Percentiles rank a stretch among this genome's conserved stretches.
Evolutionary conservation across 1,140 invertebrate species (phyloP).

Genomic region (Tetramorium alpestre): DNA sequence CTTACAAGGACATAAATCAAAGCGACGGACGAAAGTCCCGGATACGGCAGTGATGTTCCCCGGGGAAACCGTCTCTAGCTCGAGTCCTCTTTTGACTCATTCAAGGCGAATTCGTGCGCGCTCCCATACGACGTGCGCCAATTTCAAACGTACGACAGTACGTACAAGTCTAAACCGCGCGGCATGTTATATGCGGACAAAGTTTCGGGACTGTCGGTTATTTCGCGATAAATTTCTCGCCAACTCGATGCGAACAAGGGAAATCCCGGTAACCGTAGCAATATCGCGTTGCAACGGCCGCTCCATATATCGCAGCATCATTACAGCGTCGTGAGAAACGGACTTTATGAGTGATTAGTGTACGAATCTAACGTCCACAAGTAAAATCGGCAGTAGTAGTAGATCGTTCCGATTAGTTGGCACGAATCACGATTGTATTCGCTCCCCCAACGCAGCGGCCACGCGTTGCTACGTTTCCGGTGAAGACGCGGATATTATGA

Average conservation of each 20-base stretch:
- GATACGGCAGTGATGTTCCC: constrained; percentile 80
- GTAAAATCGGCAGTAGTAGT: not conserved
- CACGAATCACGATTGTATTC: constrained; percentile 54
- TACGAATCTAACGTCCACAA: not conserved
- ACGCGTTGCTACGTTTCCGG: constrained; percentile 56
- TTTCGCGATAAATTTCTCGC: constrained; percentile 20
- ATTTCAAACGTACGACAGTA: constrained; percentile 38
- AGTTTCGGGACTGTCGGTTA: constrained; percentile 17
- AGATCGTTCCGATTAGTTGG: constrained; percentile 60
- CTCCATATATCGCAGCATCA: not conserved
- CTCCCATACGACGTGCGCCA: constrained; percentile 13
- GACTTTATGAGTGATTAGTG: not conserved
- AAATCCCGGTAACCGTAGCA: not conserved
- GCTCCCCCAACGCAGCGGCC: constrained; percentile 20
- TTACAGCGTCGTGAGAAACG: not conserved
- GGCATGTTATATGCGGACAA: not conserved
- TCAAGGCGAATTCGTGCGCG: constrained; percentile 51
- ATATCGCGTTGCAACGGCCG: not conserved
- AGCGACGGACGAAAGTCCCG: constrained; percentile 82
- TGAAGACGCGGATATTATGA: constrained; percentile 58
- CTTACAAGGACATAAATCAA: constrained; percentile 87
- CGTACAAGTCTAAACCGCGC: constrained; percentile 11
- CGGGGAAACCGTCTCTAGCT: constrained; percentile 73
- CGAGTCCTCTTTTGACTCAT: constrained; percentile 75
- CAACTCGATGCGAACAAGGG: not conserved